Evolutionary conservation across 2,113 vertebrate genomes (phyloP), one percentile per base, ranked within the genome.

Genomic region (Calidris pygmaea): DNA sequence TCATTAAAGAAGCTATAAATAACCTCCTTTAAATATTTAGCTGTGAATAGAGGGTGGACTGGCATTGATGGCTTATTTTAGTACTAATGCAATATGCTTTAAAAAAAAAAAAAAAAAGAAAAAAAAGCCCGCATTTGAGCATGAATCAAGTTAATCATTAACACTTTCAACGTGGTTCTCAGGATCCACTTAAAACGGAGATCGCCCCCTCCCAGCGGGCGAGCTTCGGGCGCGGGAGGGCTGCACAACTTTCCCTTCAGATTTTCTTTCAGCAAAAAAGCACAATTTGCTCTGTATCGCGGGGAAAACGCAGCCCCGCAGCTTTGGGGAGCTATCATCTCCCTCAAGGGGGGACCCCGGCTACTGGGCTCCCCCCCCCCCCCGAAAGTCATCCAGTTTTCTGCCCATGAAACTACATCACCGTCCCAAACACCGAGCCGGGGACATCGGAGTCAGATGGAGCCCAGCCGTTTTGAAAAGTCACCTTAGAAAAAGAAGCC

Each of bases 1-100:
- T 98, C 98, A 98, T 98, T 98, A 98, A 98, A 97, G 97, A 94
- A 96, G 96, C 97, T 98, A 98, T 98, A 98, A 98, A 98, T 98
- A 98, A 97, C 97, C 97, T 96, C 96, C 96, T 97, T 98, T 98
- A 98, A 98, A 97, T 97, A 98, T 98, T 98, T 97, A 98, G 98
- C 97, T 85, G 75, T 97, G 98, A 98, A 98, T 94, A 97, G 98
- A 98, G 98, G 97, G 97, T 98, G 97, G 98, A 98, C 97, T 97
- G 98, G 98, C 98, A 97, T 93, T 96, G 98, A 98, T 97, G 96
- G 97, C 97, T 98, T 97, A 98, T 97, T 98, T 98, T 97, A 97
- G 98, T 95, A 94, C 97, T 93, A 96, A 97, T 93, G 95, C 97
- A 97, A 97, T 97, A 97, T 91, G 97, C 94, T 97, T 96, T 74